Conservation (phyloP, 2,797 vertebrate genomes). For the Oryzias dopingdopingensis region DNA sequence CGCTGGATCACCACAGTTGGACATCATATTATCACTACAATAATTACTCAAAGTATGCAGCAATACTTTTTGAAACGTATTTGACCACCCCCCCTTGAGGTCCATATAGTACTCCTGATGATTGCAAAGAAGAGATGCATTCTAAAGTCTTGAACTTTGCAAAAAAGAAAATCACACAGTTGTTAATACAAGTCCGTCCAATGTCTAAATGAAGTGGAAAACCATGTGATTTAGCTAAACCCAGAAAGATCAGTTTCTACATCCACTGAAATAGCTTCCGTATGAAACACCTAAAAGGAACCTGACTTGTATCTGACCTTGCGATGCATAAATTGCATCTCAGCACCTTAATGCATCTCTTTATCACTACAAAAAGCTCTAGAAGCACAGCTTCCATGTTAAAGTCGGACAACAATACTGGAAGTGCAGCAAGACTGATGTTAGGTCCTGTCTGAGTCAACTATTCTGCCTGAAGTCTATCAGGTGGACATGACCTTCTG, state of each 20-base stretch:
- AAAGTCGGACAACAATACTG: conserved; percentile 1
- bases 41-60: background rate
- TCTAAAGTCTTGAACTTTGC: background rate
- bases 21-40: background rate
- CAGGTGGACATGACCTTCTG: background rate
- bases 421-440: background rate
- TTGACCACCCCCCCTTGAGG: too few species aligned
- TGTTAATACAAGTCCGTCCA: background rate
- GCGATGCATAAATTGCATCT: too few species aligned
- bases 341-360: background rate
- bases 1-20: background rate
- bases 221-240: background rate
- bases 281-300: conserved; percentile 15
- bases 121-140: too few species aligned
- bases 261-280: background rate
- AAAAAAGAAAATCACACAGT: background rate
- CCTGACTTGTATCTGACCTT: background rate
- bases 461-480: background rate
- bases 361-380: background rate
- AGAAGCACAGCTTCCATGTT: background rate
- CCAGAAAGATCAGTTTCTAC: background rate
- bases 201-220: conserved; percentile 5
- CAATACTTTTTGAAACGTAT: too few species aligned
- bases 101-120: too few species aligned
- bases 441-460: background rate